phyloP scores from a whole-genome alignment of 1,140 invertebrate genomes.

The Scylla paramamosain region DNA sequence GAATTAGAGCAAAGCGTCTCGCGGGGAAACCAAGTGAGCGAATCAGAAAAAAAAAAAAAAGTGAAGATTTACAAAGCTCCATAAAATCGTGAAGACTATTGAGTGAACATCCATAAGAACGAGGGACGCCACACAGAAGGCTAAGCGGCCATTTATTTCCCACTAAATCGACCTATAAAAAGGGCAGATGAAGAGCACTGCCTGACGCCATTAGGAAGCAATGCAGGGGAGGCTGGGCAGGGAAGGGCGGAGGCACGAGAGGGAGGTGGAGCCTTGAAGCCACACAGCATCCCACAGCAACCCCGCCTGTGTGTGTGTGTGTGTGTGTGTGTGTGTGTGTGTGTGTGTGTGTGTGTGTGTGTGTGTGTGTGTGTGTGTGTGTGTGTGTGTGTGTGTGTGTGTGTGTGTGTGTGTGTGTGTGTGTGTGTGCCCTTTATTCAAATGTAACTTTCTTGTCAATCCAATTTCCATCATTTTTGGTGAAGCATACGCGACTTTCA shows the following conservation, averaged over 20 bases:
- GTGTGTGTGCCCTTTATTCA: not conserved
- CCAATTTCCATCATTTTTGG: too few species aligned
- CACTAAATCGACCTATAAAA: not conserved
- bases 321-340: not conserved
- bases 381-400: not conserved
- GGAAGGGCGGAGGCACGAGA: too few species aligned
- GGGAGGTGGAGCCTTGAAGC: too few species aligned
- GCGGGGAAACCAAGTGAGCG: too few species aligned
- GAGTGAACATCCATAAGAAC: not conserved
- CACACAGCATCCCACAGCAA: too few species aligned
- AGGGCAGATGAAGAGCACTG: not conserved
- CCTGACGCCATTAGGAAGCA: not conserved
- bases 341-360: slow-evolving; percentile 3
- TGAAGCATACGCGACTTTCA: too few species aligned
- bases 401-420: slow-evolving; percentile 20
- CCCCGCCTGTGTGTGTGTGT: too few species aligned
- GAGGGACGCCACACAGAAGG: not conserved
- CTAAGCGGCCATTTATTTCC: not conserved
- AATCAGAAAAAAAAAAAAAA: not conserved
- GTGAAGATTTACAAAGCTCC: not conserved
- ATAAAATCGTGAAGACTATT: not conserved
- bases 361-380: slow-evolving; percentile 3
- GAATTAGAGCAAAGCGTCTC: too few species aligned
- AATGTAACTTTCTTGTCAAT: slow-evolving; percentile 11
- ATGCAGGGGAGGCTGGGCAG: not conserved